phyloP scores from a whole-genome alignment of 1,140 invertebrate species.

The Cydia strobilella region DNA sequence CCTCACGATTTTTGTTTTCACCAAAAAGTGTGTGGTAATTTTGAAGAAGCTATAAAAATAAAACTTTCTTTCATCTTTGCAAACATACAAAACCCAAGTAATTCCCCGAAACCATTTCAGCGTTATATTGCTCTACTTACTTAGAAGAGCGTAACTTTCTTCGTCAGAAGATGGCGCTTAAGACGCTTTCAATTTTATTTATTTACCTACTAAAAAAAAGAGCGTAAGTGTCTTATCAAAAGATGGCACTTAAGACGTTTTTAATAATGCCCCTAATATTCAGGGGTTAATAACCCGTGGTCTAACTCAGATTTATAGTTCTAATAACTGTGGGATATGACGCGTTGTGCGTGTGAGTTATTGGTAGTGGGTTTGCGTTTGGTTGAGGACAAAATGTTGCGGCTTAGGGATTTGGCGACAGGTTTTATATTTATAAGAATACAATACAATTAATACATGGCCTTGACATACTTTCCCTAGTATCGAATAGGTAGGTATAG shows the following conservation, averaged over 20 bases:
- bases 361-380: not conserved
- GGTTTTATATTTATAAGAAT: not conserved
- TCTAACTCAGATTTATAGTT: conserved; percentile 6
- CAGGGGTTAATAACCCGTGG: conserved; percentile 9
- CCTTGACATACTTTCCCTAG: too few relatives aligned
- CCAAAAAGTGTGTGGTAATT: too few relatives aligned
- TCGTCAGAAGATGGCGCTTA: not conserved
- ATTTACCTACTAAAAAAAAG: not conserved
- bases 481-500: too few relatives aligned
- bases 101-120: too few relatives aligned
- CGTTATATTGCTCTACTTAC: too few relatives aligned
- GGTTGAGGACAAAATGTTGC: not conserved
- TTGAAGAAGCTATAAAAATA: too few relatives aligned
- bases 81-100: too few relatives aligned
- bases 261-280: not conserved
- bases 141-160: too few relatives aligned
- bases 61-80: too few relatives aligned
- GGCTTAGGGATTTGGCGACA: not conserved
- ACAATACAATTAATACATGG: too few relatives aligned
- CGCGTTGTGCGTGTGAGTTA: conserved; percentile 1
- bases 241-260: not conserved
- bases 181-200: not conserved
- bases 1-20: too few relatives aligned
- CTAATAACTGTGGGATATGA: conserved; percentile 9
- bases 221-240: not conserved